Evolutionary conservation across 2,888 invertebrate species (phyloP), one percentile per base, ranked within the genome.

Genomic region (Nezara viridula): DNA sequence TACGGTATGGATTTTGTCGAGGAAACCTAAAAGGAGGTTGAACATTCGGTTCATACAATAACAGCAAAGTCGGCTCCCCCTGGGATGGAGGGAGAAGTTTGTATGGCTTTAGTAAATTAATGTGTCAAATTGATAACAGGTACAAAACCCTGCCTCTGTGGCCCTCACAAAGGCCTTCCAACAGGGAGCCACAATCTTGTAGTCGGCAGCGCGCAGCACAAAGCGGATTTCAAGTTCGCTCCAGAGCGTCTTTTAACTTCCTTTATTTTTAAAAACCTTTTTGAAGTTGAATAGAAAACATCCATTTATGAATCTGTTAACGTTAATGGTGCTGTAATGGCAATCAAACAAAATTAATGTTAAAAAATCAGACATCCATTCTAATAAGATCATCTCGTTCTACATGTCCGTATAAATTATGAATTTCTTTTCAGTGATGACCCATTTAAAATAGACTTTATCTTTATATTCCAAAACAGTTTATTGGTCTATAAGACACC

Each of bases 101-200:
- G 49, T 32, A 50, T 49, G 55, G 49, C 86, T 86, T 86, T 49
- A 52, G 86, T 86, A 86, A 86, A 86, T 86, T 86, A 86, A 86
- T 86, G 86, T 52, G 86, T 86, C 86, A 86, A 86, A 86, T 86
- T 86, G 86, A 86, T 86, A 86, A 86, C 50, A 86, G 50, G 37
- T 50, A 27, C 49, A 86, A 86, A 52, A 50, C 50, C 49, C 86
- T 37, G 32, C 24, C 77, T 37, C 21, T 37, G 37, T 77, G 40
- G 77, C 24, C 19, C 40, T 3, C 77, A 77, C 77, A 77, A 77
- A 77, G 77, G 37, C 37, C 77, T 40, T 19, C 37, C 40, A 37
- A 77, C 77, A 0, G 77, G 40, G 21, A 21, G 37, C 37, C 77
- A 77, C 77, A 77, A 77, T 77, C 77, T 77, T 77, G 37, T 77